Evolutionary conservation across 2,113 vertebrate species (phyloP), one percentile per base, ranked within the genome.

Genomic region (Cebidichthys violaceus): DNA sequence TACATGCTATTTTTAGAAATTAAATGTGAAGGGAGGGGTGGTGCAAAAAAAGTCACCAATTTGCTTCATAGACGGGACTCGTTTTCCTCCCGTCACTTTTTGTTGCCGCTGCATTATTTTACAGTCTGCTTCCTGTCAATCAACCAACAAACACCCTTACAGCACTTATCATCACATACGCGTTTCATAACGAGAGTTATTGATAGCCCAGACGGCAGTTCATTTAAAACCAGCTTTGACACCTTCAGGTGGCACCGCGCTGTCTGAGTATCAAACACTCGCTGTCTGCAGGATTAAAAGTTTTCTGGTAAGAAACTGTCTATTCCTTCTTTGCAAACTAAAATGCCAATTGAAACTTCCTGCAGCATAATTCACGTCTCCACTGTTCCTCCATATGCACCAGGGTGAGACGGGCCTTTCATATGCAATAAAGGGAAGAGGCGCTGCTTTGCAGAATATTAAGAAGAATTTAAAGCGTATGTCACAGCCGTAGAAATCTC

Each of bases 191-290:
- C 50, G 59, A 9, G 3, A 68, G 50, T 70, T 67, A 24, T 80
- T 47, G 31, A 75, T 70, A 29, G 20, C 52, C 22, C 43, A 72
- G 27, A 27, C 54, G 47, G 57, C 43, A 71, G 50, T 62, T 75
- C 5, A 71, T 74, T 81, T 69, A 35, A 82, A 79, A 68, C 60
- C 13, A 17, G 54, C 54, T 73, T 68, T 66, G 31, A 70, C 67
- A 66, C 60, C 68, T 83, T 14, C 1, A 70, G 41, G 6, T 74
- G 29, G 2, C 60, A 52, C 72, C 55, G 33, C 31, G 35, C 37
- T 22, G n/a, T 24, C n/a, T 1, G 75, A 39, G 18, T 24, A 70
- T 76, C 18, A 73, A 72, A 65, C 31, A 6, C 22, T 75, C 20
- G 6, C 39, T n/a, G 69, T 45, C 64, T 77, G 68, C 7, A 47